These are phyloP conservation scores for Aviceda subcristata DNA, from an alignment of 2,113 vertebrate species.

Conservation along the genomic window DNA sequence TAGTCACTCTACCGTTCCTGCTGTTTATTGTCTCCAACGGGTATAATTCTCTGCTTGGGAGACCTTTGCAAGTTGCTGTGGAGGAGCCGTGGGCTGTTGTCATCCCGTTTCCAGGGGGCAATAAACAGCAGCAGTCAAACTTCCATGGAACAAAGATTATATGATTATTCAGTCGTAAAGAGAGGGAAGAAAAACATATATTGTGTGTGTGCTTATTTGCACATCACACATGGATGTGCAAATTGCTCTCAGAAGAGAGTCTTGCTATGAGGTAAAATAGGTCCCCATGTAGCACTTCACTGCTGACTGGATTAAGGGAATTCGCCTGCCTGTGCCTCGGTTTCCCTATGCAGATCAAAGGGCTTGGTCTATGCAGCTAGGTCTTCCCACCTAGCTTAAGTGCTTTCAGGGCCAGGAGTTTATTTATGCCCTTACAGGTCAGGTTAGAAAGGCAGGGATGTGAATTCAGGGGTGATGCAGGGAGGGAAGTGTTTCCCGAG, in stretches of 20 bases:
- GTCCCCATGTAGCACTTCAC: rapidly evolving
- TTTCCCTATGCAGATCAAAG: not conserved
- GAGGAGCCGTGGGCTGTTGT: constrained; percentile 14
- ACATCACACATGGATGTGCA: not conserved
- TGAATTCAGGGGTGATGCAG: not conserved
- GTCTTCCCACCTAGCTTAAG: not conserved
- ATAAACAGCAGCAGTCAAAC: constrained; percentile 53
- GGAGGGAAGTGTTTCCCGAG: not conserved
- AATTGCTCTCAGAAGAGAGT: not conserved
- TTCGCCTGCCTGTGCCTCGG: not conserved
- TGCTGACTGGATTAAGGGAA: not conserved
- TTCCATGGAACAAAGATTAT: constrained; percentile 13
- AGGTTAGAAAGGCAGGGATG: not conserved
- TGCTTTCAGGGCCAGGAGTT: not conserved
- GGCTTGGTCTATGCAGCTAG: no score
- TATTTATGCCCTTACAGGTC: not conserved
- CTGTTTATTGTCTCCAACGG: constrained; percentile 5
- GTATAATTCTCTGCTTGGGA: constrained; percentile 29
- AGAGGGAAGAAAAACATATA: not conserved
- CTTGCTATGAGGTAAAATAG: not conserved
- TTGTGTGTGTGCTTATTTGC: not conserved
- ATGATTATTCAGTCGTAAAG: constrained; percentile 9
- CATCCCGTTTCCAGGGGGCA: not conserved
- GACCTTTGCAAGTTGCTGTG: not conserved
- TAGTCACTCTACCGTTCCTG: constrained; percentile 34